phyloP scores from a whole-genome alignment of 2,888 invertebrate species.

The Lasioglossum pauxillum region DNA sequence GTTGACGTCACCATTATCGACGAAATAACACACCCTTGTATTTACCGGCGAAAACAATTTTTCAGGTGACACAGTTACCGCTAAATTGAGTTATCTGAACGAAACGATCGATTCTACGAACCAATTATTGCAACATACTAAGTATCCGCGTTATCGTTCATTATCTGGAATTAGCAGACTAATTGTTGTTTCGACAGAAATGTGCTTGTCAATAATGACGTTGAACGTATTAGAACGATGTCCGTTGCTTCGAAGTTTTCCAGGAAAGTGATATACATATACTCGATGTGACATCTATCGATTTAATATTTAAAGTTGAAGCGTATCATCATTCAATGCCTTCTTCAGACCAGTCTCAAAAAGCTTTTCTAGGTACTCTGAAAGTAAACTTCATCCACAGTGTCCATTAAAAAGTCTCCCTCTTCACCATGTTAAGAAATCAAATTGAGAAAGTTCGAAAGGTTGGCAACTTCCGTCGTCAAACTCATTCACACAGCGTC shows the following conservation, averaged over 20 bases:
- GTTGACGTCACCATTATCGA: conserved; percentile 18
- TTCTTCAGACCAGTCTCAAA: not conserved
- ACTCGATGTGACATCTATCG: not conserved
- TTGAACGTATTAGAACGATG: not conserved
- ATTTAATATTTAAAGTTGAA: not conserved
- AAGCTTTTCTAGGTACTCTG: not conserved
- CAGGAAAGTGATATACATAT: not conserved
- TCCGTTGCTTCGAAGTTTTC: not conserved
- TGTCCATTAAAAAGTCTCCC: not conserved
- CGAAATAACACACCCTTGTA: conserved; percentile 23
- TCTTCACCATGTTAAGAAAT: not conserved
- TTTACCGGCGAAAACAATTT: not conserved
- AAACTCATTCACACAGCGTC: not conserved
- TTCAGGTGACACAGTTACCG: conserved; percentile 25
- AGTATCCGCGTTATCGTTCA: not conserved
- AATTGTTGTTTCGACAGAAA: no score
- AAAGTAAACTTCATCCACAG: not conserved
- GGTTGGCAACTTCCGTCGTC: not conserved
- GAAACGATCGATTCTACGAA: conserved; percentile 18
- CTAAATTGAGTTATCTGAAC: conserved; percentile 19
- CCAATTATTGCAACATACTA: not conserved
- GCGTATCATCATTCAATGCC: not conserved
- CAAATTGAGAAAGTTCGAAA: not conserved
- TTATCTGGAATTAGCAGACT: conserved; percentile 1
- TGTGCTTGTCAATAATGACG: not conserved